Evolutionary conservation across 2,113 vertebrate genomes (phyloP), one percentile per base, ranked within the genome.

Genomic region (Excalfactoria chinensis): DNA sequence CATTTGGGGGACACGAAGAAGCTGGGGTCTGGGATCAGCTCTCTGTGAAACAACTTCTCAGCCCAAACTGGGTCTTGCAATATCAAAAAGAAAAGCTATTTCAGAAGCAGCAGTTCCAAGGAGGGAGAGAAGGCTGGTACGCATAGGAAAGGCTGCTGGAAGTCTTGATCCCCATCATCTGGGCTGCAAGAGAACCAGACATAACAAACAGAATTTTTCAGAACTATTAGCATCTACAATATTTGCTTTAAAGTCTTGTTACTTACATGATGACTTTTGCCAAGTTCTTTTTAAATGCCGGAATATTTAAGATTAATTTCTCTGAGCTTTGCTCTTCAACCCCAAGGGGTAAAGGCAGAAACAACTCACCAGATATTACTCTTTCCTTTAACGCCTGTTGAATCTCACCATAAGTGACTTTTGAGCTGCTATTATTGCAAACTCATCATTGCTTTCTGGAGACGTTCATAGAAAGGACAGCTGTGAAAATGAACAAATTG

Each of bases 211-310:
- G 19, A 72, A 76, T 22, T 49, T 90, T 77, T 30, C 70, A 34
- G 48, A 9, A 17, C 53, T 32, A 13, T 28, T 75, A 46, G 70
- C 84, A 92, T n/a, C 35, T 1, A 2, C 32, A 59, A 5, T 86
- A 35, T 69, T 94, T 91, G 70, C 59, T 95, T 93, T 72, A 69
- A 89, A 93, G 79, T 32, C 88, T 75, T 91, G 56, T 85, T 86
- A 76, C 88, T 92, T 95, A 92, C 80, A 66, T 78, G 44, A 82
- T 63, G 90, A 84, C 67, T 35, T 53, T 21, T 93, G 83, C 86
- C 79, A 89, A 68, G 66, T 74, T 86, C 66, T 72, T 85, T 92
- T 84, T 81, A 74, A 81, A 64, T 85, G 70, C 77, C 84, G 84
- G 55, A 62, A 30, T 59, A 44, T 81, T 94, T 86, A 81, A n/a